These are phyloP conservation scores for Phalacrocorax aristotelis DNA, from an alignment of 2,113 vertebrate genomes.

Conservation along the genomic window DNA sequence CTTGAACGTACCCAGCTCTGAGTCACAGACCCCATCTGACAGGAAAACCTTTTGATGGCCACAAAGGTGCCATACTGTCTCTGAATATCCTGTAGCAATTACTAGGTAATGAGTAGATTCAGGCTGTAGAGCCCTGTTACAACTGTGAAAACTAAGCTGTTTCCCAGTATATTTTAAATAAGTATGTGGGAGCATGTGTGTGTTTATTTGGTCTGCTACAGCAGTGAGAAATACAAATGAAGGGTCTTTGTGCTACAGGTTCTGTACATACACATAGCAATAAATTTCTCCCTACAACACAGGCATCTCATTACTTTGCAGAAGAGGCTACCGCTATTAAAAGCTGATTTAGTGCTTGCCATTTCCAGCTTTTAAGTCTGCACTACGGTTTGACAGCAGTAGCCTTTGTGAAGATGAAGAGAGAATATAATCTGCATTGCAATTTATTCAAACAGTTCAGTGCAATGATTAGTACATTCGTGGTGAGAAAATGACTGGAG, in stretches of 20 bases:
- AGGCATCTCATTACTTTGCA: background rate
- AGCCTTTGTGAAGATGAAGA: background rate
- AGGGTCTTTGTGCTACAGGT: background rate
- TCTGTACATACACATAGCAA: background rate
- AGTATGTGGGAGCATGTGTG: background rate
- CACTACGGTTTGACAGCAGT: background rate
- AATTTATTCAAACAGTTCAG: background rate
- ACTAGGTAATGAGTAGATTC: background rate
- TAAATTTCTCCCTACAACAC: background rate
- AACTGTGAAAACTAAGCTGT: background rate
- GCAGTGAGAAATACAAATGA: background rate
- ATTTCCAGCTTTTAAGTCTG: background rate
- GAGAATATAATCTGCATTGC: background rate
- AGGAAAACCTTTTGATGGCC: background rate
- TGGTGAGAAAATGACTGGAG: background rate
- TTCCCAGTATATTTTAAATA: background rate
- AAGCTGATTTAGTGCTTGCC: background rate
- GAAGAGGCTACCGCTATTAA: background rate
- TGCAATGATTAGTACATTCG: background rate
- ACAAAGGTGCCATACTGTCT: background rate
- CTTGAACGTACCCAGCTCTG: background rate
- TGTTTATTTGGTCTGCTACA: background rate
- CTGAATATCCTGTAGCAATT: background rate
- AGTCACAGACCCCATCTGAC: background rate
- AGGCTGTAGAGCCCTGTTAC: background rate